Percentiles rank a stretch among this genome's conserved stretches.
Evolutionary conservation across 2,113 vertebrate species (phyloP).

Genomic region (Helogale parvula): DNA sequence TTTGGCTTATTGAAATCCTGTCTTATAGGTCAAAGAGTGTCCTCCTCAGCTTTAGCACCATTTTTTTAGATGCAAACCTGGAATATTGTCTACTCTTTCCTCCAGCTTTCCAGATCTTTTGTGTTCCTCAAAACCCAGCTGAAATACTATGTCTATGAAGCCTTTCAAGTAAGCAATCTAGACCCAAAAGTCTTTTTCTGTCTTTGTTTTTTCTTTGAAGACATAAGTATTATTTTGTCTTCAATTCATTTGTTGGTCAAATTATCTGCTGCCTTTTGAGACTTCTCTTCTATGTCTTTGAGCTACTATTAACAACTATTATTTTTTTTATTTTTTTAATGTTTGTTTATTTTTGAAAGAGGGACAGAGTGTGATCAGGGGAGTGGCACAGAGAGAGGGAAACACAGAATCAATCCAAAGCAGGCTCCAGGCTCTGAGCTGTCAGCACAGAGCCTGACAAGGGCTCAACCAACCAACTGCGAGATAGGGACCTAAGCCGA

Average conservation of each 20-base stretch:
- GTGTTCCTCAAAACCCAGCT: background rate
- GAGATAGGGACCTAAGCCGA: no score
- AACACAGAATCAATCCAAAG: no score
- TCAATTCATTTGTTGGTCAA: conserved; percentile 3
- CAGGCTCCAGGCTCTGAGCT: no score
- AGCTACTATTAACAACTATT: conserved; percentile 18
- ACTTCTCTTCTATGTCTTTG: background rate
- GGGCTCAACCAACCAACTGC: no score
- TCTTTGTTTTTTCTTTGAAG: background rate
- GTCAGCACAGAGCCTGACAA: no score
- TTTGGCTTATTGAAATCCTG: background rate
- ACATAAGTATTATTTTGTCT: background rate
- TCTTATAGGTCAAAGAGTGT: background rate
- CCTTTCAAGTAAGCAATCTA: background rate
- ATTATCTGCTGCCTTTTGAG: conserved; percentile 16
- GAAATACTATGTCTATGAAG: background rate
- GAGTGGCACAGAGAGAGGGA: no score
- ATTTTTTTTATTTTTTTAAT: no score
- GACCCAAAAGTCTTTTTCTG: background rate
- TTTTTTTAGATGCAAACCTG: background rate
- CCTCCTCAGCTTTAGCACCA: background rate
- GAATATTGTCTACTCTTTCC: background rate
- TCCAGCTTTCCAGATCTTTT: background rate
- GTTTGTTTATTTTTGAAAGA: no score
- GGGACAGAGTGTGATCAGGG: no score